Percentiles rank a stretch among this genome's conserved stretches.
phyloP scores from a whole-genome alignment of 1,140 invertebrate species.

The Heliconius eleuchia region DNA sequence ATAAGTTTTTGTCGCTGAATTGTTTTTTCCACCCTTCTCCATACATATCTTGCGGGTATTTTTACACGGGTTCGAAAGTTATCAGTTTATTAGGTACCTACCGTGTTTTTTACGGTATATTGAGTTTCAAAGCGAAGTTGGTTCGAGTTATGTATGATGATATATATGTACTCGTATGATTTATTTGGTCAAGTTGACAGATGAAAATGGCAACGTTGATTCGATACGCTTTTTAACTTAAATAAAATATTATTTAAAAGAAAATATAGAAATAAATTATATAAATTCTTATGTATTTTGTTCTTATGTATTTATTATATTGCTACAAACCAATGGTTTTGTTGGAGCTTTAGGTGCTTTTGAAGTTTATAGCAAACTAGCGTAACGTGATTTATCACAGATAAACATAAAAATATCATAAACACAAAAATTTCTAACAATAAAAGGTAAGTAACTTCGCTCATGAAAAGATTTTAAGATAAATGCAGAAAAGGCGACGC shows the following conservation, averaged over 20 bases:
- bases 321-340: too few relatives aligned
- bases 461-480: conserved; percentile 46
- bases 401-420: conserved; percentile 13
- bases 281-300: not conserved
- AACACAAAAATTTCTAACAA: conserved; percentile 37
- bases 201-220: not conserved
- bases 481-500: conserved; percentile 38
- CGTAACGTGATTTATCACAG: not conserved
- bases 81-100: conserved; percentile 20
- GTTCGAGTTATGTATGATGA: not conserved
- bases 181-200: not conserved
- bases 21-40: conserved; percentile 25
- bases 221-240: not conserved
- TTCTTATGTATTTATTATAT: too few relatives aligned
- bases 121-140: not conserved
- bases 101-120: not conserved
- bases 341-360: too few relatives aligned
- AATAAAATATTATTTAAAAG: not conserved
- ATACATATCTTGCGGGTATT: conserved; percentile 21
- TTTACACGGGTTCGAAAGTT: conserved; percentile 8
- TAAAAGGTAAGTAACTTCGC: conserved; percentile 20
- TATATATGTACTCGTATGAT: not conserved
- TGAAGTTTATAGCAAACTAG: too few relatives aligned
- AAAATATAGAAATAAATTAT: not conserved
- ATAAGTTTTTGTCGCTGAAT: conserved; percentile 13